Evolutionary conservation across 2,797 vertebrate genomes (phyloP).

Genomic region (Florisuga fusca): DNA sequence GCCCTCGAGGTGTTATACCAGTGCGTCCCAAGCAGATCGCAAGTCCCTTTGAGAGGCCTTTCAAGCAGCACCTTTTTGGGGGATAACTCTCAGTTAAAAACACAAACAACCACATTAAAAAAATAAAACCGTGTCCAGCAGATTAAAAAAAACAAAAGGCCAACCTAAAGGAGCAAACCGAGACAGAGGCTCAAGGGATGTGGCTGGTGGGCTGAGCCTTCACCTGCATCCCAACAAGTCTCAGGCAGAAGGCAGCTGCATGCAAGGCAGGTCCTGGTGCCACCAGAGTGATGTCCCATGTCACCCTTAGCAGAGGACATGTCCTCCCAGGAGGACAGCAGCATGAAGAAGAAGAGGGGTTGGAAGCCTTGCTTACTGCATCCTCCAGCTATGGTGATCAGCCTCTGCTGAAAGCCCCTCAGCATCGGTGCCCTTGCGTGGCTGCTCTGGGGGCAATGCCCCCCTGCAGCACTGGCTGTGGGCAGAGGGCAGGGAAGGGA

Average conservation of each 20-base stretch:
- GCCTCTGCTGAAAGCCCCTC: accelerated
- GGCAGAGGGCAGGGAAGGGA: neutral
- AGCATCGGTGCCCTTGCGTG: neutral
- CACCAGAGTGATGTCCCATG: neutral
- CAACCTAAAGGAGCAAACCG: neutral
- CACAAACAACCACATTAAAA: neutral
- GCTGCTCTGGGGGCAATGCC: neutral
- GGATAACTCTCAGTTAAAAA: conserved; percentile 10
- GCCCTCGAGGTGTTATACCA: neutral
- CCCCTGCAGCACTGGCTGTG: neutral
- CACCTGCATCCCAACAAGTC: neutral
- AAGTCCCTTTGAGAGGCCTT: neutral
- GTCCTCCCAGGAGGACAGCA: neutral
- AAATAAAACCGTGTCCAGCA: conserved; percentile 45
- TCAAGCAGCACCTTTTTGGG: conserved; percentile 11
- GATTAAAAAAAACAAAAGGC: neutral
- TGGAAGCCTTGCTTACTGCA: neutral
- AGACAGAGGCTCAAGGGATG: neutral
- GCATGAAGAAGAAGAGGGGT: neutral
- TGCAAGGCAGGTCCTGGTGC: neutral
- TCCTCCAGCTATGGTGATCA: neutral
- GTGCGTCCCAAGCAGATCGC: neutral
- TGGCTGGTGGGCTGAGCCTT: neutral
- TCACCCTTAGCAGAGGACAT: neutral
- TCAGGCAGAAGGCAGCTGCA: neutral